Base-by-base conservation (phyloP, 2,113 vertebrate species). In the Romanogobio albipinnatus region DNA sequence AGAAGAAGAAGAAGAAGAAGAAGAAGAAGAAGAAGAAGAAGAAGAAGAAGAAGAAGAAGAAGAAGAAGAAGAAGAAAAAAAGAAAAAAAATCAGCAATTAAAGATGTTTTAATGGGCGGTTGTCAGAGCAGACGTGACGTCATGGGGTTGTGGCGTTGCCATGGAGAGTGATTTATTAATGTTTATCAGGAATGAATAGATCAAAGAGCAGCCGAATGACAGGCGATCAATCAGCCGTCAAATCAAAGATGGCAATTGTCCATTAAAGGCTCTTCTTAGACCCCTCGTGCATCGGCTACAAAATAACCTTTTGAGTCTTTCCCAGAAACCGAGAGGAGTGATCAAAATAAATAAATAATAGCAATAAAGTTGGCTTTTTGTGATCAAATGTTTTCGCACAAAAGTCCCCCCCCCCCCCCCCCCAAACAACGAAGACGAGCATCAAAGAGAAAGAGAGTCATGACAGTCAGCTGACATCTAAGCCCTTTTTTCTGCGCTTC, bases 151-250 rank as follows among this genome's bases (percentile, higher is more conserved):
- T 91, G 90, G 94, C 92, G 94, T 95, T 96, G 94, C 96, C 93
- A 95, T 91, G 91, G 93, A 92, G 87, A 94, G 93, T 97, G 96
- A 98, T 97, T 98, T 97, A 98, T 98, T 96, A 96, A 98, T 96
- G 96, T 96, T 97, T 96, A 99, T 98, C 95, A 95, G 96, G 95
- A 97, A 97, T 96, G 96, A 98, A 97, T 96, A 98, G 97, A 98
- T 99, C 97, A 98, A 99, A 99, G 96, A 94, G 94, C 89, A 93
- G 92, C 91, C 91, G 90, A 93, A 95, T 97, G 98, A 98, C 95
- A 90, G 96, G 93, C 92, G 90, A 98, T 99, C 98, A 97, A 97
- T 99, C 97, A 97, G 93, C 92, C 95, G 93, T 98, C 97, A 98
- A 98, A 98, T 97, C 96, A 96, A 98, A 96, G 96, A 95, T 97